A percentile compares a stretch with the other conserved stretches of the same genome.
These are phyloP conservation scores for Pandemis cinnamomeana DNA, from an alignment of 2,888 invertebrate genomes.

Conservation along the genomic window DNA sequence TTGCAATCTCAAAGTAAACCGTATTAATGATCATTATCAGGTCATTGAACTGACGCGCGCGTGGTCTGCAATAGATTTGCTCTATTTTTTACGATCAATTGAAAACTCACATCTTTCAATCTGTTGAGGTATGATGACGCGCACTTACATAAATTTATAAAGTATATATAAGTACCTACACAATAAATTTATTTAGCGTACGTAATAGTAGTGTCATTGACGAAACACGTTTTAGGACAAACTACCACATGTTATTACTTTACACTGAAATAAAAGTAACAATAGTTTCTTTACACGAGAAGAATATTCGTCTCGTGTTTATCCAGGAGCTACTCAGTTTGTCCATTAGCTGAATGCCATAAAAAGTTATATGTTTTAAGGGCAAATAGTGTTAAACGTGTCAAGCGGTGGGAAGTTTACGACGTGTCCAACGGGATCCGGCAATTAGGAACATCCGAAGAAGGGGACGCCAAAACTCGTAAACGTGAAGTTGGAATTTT, in stretches of 20 bases:
- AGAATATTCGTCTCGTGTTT: slow-evolving; percentile 12
- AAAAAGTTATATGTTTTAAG: slow-evolving; percentile 58
- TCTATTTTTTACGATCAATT: slow-evolving; percentile 24
- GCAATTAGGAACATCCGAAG: slow-evolving; percentile 64
- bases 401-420: slow-evolving; percentile 61
- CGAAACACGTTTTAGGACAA: too few species aligned
- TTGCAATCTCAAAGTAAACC: slow-evolving; percentile 10
- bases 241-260: neutral
- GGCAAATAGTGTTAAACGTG: slow-evolving; percentile 63
- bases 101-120: slow-evolving; percentile 7
- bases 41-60: slow-evolving; percentile 24
- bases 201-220: too few species aligned
- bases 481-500: slow-evolving; percentile 9
- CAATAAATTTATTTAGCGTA: too few species aligned
- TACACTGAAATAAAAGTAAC: neutral
- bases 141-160: too few species aligned
- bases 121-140: neutral
- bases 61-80: slow-evolving; percentile 25
- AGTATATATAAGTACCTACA: too few species aligned
- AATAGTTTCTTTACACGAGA: neutral
- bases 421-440: slow-evolving; percentile 61
- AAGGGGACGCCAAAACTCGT: slow-evolving; percentile 45
- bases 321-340: slow-evolving; percentile 35
- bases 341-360: slow-evolving; percentile 40
- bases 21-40: slow-evolving; percentile 28